phyloP scores from a whole-genome alignment of 2,113 vertebrate genomes.

The Anhinga anhinga region DNA sequence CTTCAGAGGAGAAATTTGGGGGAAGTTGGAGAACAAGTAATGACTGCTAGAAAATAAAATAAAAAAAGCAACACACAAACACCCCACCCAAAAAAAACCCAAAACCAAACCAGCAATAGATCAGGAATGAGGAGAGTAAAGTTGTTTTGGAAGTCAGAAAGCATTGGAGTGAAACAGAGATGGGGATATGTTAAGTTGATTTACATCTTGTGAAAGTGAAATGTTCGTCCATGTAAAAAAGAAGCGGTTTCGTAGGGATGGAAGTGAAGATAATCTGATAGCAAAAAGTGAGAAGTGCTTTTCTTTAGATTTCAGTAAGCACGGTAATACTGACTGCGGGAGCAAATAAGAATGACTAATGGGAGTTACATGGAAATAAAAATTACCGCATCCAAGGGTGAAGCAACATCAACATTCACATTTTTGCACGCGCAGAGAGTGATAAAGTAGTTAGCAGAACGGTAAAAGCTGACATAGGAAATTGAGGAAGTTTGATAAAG shows the following conservation, averaged over 20 bases:
- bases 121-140: background rate
- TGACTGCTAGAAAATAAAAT: background rate
- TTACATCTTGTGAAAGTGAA: background rate
- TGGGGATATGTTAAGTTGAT: background rate
- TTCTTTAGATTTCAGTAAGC: background rate
- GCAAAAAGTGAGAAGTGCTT: background rate
- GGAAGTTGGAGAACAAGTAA: background rate
- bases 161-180: background rate
- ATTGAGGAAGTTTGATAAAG: background rate
- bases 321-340: background rate
- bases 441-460: background rate
- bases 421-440: background rate
- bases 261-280: background rate
- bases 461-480: background rate
- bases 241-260: background rate
- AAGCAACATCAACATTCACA: background rate
- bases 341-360: background rate
- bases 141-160: background rate
- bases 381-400: background rate
- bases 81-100: too few species aligned
- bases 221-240: background rate
- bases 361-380: background rate
- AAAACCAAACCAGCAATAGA: background rate
- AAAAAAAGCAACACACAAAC: background rate
- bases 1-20: background rate